Evolutionary conservation across 2,797 vertebrate genomes (phyloP).

Genomic region (Melanotaenia trifasciata): DNA sequence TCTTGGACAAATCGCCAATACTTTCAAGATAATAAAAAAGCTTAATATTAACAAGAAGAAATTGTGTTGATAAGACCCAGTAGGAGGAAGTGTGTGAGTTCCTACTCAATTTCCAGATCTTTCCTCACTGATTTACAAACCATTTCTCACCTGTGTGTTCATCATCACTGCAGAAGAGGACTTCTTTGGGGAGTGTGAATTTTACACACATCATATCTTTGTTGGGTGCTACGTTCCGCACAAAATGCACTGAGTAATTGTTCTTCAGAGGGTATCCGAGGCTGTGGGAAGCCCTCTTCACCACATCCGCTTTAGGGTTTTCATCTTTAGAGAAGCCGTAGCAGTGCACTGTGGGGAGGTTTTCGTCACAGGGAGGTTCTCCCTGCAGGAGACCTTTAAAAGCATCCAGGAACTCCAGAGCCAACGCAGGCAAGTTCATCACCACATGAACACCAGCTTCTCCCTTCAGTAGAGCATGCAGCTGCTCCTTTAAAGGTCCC

Average conservation of each 20-base stretch:
- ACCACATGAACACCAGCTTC: conserved; percentile 85
- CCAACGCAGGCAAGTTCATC: conserved; percentile 96
- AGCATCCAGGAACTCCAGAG: conserved; percentile 90
- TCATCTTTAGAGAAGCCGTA: conserved; percentile 93
- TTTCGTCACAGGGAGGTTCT: conserved; percentile 39
- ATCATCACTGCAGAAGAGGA: conserved; percentile 82
- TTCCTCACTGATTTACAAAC: background rate
- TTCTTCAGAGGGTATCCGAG: conserved; percentile 84
- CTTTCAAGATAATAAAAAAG: no score
- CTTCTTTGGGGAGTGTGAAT: conserved; percentile 87
- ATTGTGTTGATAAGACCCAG: background rate
- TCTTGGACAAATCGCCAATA: no score
- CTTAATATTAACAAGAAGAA: background rate
- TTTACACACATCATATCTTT: conserved; percentile 97
- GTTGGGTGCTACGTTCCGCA: conserved; percentile 94
- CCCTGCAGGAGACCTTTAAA: conserved; percentile 86
- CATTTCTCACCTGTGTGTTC: conserved; percentile 81
- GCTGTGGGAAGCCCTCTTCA: conserved; percentile 80
- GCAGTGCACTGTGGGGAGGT: conserved; percentile 90
- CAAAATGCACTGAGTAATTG: conserved; percentile 86
- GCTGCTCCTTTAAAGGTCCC: conserved; percentile 87
- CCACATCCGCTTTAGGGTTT: conserved; percentile 84
- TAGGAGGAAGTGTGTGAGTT: background rate
- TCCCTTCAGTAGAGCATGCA: conserved; percentile 80
- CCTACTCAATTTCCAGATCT: background rate